These are phyloP conservation scores for Telmatochromis brachygnathus DNA, from an alignment of 2,113 vertebrate genomes.

Conservation along the genomic window DNA sequence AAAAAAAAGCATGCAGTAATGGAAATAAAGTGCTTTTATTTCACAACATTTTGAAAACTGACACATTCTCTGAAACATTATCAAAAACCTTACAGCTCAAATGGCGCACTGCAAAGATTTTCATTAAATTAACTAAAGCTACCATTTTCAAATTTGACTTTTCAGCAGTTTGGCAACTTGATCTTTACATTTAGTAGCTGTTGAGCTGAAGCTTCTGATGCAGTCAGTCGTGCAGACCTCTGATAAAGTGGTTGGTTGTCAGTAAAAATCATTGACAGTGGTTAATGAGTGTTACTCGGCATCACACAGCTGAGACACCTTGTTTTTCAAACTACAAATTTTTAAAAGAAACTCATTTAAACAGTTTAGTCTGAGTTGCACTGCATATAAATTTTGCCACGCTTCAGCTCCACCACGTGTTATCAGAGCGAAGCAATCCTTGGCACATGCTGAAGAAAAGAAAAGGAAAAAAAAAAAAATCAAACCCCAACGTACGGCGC, in stretches of 20 bases:
- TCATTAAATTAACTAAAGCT: slow-evolving; percentile 19
- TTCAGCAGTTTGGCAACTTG: slow-evolving; percentile 54
- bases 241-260: slow-evolving; percentile 20
- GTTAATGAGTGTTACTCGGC: slow-evolving; percentile 34
- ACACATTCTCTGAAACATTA: slow-evolving; percentile 45
- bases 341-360: neutral
- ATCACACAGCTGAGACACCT: neutral
- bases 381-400: neutral
- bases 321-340: slow-evolving; percentile 1
- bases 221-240: neutral
- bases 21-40: slow-evolving; percentile 81
- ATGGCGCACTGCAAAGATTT: slow-evolving; percentile 29
- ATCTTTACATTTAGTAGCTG: slow-evolving; percentile 4
- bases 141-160: slow-evolving; percentile 11
- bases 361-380: slow-evolving; percentile 23
- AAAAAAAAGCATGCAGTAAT: neutral
- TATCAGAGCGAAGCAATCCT: neutral
- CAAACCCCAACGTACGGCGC: neutral
- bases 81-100: slow-evolving; percentile 24
- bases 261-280: slow-evolving; percentile 47
- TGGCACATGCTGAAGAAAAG: slow-evolving; percentile 35
- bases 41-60: slow-evolving; percentile 35
- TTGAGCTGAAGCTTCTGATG: slow-evolving; percentile 23
- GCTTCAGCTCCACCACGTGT: neutral
- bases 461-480: neutral